phyloP scores from a whole-genome alignment of 1,140 invertebrate species.

The Pseudomyrmex cubaensis region DNA sequence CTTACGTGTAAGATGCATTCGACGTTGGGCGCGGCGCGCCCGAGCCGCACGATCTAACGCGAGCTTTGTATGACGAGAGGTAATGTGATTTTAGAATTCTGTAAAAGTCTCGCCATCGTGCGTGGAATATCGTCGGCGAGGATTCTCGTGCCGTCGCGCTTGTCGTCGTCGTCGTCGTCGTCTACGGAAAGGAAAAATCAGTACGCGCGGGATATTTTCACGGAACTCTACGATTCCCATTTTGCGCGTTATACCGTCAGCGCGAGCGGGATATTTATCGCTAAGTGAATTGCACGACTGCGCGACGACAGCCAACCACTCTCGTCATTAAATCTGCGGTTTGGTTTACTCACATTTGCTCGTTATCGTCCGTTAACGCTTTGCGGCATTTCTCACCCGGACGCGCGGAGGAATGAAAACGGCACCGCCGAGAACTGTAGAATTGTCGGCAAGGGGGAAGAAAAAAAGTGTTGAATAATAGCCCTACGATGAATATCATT shows the following conservation, averaged over 20 bases:
- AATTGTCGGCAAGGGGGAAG: neutral
- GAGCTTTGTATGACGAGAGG: neutral
- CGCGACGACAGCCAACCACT: slow-evolving; percentile 22
- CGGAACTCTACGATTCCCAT: neutral
- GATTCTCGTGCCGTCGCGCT: neutral
- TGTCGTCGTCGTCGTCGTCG: neutral
- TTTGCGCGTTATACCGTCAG: neutral
- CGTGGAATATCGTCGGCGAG: neutral
- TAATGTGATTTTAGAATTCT: slow-evolving; percentile 22
- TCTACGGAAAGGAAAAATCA: neutral
- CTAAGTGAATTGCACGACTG: slow-evolving; percentile 35
- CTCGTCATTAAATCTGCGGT: slow-evolving; percentile 55
- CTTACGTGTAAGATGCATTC: neutral
- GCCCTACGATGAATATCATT: slow-evolving; percentile 36
- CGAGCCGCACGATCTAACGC: neutral
- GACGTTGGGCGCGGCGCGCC: neutral
- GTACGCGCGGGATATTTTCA: neutral
- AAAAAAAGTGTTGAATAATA: slow-evolving; percentile 25
- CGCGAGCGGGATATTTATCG: slow-evolving; percentile 6
- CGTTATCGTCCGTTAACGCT: slow-evolving; percentile 47
- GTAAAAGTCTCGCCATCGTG: neutral
- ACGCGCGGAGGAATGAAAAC: slow-evolving; percentile 5
- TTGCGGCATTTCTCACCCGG: slow-evolving; percentile 29
- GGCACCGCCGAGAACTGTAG: slow-evolving; percentile 22
- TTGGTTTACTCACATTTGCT: slow-evolving; percentile 45